Percentiles rank a stretch among this genome's conserved stretches.
These are phyloP conservation scores for Terrapene triunguis DNA, from an alignment of 2,113 vertebrate species.

Conservation along the genomic window DNA sequence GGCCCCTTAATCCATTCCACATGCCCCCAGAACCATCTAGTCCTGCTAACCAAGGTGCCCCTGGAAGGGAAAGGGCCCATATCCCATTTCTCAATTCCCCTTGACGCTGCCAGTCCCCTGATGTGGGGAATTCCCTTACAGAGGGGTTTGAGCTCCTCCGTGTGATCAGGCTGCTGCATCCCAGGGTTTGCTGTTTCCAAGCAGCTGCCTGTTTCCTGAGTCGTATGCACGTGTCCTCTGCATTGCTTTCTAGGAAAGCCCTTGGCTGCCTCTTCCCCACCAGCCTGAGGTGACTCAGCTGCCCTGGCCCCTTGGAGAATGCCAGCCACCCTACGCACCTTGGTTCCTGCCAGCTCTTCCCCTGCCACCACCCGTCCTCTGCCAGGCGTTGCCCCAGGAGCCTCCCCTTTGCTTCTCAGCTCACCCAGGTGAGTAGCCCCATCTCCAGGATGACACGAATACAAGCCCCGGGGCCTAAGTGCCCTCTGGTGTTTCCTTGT, in stretches of 20 bases:
- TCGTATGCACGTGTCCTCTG: background rate
- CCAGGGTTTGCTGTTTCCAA: background rate
- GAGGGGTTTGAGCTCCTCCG: background rate
- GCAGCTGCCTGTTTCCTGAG: background rate
- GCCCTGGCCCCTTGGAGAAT: slow-evolving; percentile 51
- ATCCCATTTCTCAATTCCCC: background rate
- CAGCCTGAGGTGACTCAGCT: slow-evolving; percentile 31
- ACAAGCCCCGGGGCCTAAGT: background rate
- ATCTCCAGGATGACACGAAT: background rate
- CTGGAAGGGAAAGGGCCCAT: background rate
- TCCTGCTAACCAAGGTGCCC: background rate
- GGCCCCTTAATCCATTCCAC: background rate
- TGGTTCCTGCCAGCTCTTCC: slow-evolving; percentile 65
- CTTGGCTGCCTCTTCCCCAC: slow-evolving; percentile 24
- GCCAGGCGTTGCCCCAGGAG: slow-evolving; percentile 63
- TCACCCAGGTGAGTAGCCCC: slow-evolving; percentile 57
- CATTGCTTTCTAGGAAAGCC: slow-evolving; percentile 40
- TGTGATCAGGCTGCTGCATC: too few species aligned
- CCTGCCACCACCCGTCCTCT: slow-evolving; percentile 59
- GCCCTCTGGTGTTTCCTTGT: background rate
- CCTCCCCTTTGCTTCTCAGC: slow-evolving; percentile 45
- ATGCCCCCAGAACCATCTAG: too few species aligned
- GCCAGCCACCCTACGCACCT: slow-evolving; percentile 18
- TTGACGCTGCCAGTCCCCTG: background rate
- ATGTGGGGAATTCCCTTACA: background rate